phyloP scores from a whole-genome alignment of 2,113 vertebrate genomes.

The Dermatemys mawii region DNA sequence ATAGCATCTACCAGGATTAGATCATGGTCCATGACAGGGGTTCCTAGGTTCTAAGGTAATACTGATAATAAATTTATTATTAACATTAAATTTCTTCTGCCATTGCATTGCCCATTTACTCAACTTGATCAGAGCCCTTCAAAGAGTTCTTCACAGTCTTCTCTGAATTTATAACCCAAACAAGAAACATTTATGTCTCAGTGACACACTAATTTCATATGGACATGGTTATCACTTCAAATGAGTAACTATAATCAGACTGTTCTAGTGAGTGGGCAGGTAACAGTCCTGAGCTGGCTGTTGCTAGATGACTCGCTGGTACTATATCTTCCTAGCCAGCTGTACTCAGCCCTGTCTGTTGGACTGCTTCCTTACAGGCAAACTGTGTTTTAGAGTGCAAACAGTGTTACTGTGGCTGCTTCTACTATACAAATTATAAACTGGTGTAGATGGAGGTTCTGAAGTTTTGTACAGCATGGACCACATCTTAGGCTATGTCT shows the following conservation, averaged over 20 bases:
- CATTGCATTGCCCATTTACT: neutral
- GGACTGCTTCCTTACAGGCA: neutral
- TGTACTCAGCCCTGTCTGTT: neutral
- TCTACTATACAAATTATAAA: neutral
- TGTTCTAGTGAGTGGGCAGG: neutral
- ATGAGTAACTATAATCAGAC: neutral
- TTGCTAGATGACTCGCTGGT: neutral
- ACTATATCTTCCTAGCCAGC: neutral
- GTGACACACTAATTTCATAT: neutral
- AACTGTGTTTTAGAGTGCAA: neutral
- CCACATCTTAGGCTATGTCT: neutral
- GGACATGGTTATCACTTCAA: neutral
- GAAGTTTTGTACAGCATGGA: neutral
- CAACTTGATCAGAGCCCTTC: neutral
- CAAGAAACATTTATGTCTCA: neutral
- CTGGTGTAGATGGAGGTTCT: neutral
- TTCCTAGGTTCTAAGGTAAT: too few species aligned
- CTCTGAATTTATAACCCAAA: neutral
- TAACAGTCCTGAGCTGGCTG: neutral
- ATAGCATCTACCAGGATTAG: neutral
- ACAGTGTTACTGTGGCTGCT: neutral
- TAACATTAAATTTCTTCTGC: neutral
- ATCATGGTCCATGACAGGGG: neutral
- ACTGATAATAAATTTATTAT: neutral
- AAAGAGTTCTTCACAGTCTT: neutral